Evolutionary conservation across 2,888 invertebrate genomes (phyloP).

Genomic region (Thera obeliscata): DNA sequence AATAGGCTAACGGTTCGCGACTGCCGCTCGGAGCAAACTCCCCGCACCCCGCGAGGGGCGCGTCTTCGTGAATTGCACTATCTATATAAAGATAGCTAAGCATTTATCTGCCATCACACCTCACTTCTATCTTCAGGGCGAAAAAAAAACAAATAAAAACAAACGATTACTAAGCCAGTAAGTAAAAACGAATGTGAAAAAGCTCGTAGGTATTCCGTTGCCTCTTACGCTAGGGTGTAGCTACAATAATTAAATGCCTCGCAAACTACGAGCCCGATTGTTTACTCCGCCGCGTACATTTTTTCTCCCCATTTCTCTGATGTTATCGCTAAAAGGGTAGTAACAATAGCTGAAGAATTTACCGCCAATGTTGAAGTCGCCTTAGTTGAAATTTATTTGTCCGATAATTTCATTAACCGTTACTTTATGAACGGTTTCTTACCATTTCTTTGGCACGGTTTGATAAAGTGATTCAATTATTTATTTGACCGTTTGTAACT

Average conservation of each 20-base stretch:
- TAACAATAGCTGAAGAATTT: conserved; percentile 35
- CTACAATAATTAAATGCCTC: conserved; percentile 14
- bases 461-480: neutral
- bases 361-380: conserved; percentile 11
- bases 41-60: too few relatives aligned
- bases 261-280: conserved; percentile 20
- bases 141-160: too few relatives aligned
- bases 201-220: neutral
- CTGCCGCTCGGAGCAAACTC: too few relatives aligned
- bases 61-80: too few relatives aligned
- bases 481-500: neutral
- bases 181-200: neutral
- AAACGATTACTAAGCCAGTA: neutral
- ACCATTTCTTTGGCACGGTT: neutral
- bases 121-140: too few relatives aligned
- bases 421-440: conserved; percentile 8
- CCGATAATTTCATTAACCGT: conserved; percentile 4
- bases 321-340: conserved; percentile 40
- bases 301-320: conserved; percentile 30
- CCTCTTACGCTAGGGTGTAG: neutral
- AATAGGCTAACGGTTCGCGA: too few relatives aligned
- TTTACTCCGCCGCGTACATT: conserved; percentile 23
- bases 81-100: too few relatives aligned
- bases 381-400: conserved; percentile 9
- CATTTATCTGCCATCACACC: too few relatives aligned